Evolutionary conservation across 1,140 invertebrate genomes (phyloP), one percentile per base, ranked within the genome.

Genomic region (Sycophila sp.): DNA sequence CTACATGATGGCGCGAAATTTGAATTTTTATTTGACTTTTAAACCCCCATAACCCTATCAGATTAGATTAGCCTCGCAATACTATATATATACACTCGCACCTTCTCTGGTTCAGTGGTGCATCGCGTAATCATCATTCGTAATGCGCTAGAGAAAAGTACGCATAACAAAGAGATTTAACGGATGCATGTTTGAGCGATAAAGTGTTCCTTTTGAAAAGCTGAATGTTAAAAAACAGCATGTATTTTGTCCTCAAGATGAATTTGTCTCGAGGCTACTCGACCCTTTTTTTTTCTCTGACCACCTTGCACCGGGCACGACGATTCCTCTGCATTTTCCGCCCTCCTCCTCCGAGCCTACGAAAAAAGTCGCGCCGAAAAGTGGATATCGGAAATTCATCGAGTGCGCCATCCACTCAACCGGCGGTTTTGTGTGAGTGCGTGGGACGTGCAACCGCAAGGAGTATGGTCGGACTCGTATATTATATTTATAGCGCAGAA

Each of bases 401-500:
- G 62, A 38, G 28, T 1, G 7, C 22, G 22, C 28, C 13, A 15
- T 15, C 24, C 24, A 11, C 24, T n/a, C n/a, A n/a, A n/a, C n/a
- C n/a, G n/a, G n/a, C n/a, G n/a, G n/a, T n/a, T n/a, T n/a, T n/a
- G n/a, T n/a, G n/a, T n/a, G n/a, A n/a, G n/a, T n/a, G n/a, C n/a
- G n/a, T n/a, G n/a, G n/a, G n/a, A n/a, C n/a, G n/a, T n/a, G n/a
- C n/a, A n/a, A n/a, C n/a, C n/a, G n/a, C n/a, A n/a, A n/a, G n/a
- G n/a, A n/a, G n/a, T n/a, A n/a, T n/a, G n/a, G n/a, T n/a, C n/a
- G n/a, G n/a, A n/a, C n/a, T n/a, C n/a, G n/a, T n/a, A n/a, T n/a
- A n/a, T n/a, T n/a, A n/a, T n/a, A 68, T 68, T 68, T 59, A 59
- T 68, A 68, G 65, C 64, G 38, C 38, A 49, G 22, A 65, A 55